These are phyloP conservation scores for Cepaea nemoralis DNA, from an alignment of 1,140 invertebrate genomes.

Conservation along the genomic window DNA sequence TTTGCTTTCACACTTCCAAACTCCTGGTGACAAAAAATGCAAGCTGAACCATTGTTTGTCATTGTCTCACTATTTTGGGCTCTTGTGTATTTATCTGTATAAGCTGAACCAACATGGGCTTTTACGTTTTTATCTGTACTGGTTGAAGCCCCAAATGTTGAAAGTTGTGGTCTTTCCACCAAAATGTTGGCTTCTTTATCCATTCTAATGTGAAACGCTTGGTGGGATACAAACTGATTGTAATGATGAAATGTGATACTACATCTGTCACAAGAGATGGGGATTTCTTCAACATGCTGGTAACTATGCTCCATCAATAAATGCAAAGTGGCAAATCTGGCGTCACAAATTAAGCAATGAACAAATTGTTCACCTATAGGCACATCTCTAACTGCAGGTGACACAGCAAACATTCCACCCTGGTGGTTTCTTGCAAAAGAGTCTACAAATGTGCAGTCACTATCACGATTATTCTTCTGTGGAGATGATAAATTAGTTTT, in stretches of 20 bases:
- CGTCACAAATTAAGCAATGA: constrained; percentile 2
- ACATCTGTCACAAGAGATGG: background rate
- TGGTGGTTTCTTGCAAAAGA: no score
- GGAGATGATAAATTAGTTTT: no score
- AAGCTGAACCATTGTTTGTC: background rate
- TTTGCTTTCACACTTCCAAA: background rate
- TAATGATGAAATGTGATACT: background rate
- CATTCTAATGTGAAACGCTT: constrained; percentile 26
- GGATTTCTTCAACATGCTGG: constrained; percentile 19
- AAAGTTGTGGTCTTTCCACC: no score
- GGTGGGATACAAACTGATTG: constrained; percentile 21
- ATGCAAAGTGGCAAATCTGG: background rate
- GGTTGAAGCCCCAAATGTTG: no score
- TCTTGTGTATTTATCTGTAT: no score
- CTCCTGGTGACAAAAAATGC: background rate
- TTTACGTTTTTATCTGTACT: no score
- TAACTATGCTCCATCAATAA: constrained; percentile 23
- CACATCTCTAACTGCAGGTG: no score
- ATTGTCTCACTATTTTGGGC: background rate
- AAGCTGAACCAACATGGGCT: no score
- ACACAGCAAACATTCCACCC: no score
- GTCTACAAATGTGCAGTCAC: no score
- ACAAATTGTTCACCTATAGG: background rate
- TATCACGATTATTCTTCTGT: no score
- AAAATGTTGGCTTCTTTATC: constrained; percentile 8